Evolutionary conservation across 1,140 invertebrate species (phyloP).

Genomic region (Diabrotica virgifera): DNA sequence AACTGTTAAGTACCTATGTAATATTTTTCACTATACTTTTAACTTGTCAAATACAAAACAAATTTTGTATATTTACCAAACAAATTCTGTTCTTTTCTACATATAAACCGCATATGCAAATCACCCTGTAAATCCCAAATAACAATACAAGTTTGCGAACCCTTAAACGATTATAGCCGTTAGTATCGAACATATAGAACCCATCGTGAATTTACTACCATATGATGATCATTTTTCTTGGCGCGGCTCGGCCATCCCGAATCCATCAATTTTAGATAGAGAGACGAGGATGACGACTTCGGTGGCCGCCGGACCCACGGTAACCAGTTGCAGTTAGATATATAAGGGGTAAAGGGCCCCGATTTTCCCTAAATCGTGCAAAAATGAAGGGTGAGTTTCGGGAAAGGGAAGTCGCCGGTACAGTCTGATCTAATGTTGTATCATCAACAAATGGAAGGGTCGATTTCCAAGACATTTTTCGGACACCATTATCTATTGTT

Average conservation of each 20-base stretch:
- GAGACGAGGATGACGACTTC: conserved; percentile 5
- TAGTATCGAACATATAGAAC: background rate
- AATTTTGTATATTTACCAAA: too few relatives aligned
- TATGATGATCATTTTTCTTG: conserved; percentile 6
- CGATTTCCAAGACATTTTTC: background rate
- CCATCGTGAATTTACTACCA: background rate
- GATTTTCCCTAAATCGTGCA: conserved; percentile 21
- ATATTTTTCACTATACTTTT: too few relatives aligned
- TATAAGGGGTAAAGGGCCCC: conserved; percentile 17
- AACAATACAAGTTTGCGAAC: too few relatives aligned
- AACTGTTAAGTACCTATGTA: too few relatives aligned
- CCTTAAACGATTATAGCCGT: background rate
- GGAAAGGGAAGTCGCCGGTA: conserved; percentile 12
- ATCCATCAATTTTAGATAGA: conserved; percentile 16
- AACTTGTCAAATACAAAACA: too few relatives aligned
- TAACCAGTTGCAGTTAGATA: conserved; percentile 15
- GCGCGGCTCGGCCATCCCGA: conserved; percentile 1
- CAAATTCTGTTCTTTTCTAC: too few relatives aligned
- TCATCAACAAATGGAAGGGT: conserved; percentile 9
- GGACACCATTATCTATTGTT: background rate
- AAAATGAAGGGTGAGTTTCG: conserved; percentile 18
- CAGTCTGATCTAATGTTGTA: conserved; percentile 20
- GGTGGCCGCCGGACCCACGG: conserved; percentile 4
- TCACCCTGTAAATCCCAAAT: too few relatives aligned
- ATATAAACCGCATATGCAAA: too few relatives aligned